phyloP scores from a whole-genome alignment of 2,888 invertebrate genomes.

The Eristalinus aeneus region DNA sequence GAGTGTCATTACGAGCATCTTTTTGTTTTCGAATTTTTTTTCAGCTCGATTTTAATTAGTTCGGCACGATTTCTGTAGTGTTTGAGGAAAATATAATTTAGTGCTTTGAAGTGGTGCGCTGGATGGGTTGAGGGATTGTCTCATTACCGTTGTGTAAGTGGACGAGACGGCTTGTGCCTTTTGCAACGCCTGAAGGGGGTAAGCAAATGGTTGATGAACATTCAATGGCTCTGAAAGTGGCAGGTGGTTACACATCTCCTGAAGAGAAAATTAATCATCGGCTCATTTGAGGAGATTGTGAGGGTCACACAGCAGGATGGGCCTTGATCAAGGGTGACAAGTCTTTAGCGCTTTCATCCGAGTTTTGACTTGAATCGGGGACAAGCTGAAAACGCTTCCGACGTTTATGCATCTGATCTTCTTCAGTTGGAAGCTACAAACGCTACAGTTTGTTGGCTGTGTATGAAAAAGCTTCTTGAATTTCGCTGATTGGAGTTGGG shows the following conservation, averaged over 20 bases:
- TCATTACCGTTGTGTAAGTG: background rate
- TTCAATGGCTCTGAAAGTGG: background rate
- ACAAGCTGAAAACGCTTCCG: too few relatives aligned
- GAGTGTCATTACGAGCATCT: slow-evolving; percentile 12
- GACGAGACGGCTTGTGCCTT: background rate
- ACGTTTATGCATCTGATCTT: too few relatives aligned
- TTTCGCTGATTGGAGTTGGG: too few relatives aligned
- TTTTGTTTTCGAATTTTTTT: background rate
- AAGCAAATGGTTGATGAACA: background rate
- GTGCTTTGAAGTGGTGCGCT: background rate
- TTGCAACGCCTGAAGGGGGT: background rate
- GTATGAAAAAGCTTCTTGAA: too few relatives aligned
- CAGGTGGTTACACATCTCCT: background rate
- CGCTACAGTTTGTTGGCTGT: too few relatives aligned
- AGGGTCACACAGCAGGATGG: background rate
- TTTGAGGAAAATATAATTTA: slow-evolving; percentile 6
- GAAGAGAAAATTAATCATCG: background rate
- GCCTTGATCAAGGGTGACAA: background rate
- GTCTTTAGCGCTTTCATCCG: too few relatives aligned
- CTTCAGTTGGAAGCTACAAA: too few relatives aligned
- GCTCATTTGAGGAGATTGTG: background rate
- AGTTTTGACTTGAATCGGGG: too few relatives aligned
- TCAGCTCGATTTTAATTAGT: slow-evolving; percentile 6
- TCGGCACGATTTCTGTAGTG: slow-evolving; percentile 20
- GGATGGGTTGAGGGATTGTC: background rate